A percentile compares a stretch with the other conserved stretches of the same genome.
Conservation (phyloP, 1,140 invertebrate genomes). For the Panagrolaimus sp. region DNA sequence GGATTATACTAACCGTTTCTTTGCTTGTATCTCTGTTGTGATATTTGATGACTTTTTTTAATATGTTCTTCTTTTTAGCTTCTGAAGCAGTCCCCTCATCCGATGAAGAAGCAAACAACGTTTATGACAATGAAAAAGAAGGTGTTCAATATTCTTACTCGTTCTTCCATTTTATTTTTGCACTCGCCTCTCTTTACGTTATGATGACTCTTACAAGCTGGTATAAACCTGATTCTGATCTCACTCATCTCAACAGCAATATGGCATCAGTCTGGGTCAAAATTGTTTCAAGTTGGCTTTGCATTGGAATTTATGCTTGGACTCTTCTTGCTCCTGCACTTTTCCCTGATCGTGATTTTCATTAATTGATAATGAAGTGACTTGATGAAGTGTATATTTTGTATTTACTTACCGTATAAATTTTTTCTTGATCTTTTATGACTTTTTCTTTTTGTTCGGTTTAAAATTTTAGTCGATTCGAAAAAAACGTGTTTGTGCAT, state of each 20-base stretch:
- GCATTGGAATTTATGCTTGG: conserved; percentile 83
- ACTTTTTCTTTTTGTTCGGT: not conserved
- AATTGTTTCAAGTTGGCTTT: conserved; percentile 91
- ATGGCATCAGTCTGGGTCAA: conserved; percentile 96
- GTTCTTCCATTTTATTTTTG: conserved; percentile 95
- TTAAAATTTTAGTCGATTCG: not conserved
- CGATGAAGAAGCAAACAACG: conserved; percentile 62
- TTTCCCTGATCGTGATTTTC: conserved; percentile 80
- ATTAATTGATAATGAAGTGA: not conserved
- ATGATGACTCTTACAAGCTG: conserved; percentile 99
- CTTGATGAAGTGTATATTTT: not conserved
- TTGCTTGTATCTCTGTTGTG: conserved; percentile 2
- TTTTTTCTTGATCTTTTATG: not conserved
- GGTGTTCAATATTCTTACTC: conserved; percentile 91
- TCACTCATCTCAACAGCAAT: conserved; percentile 71
- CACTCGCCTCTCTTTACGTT: conserved; percentile 88
- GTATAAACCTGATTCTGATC: conserved; percentile 67
- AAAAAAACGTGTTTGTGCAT: not conserved
- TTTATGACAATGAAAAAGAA: conserved; percentile 91
- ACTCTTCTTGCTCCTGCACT: conserved; percentile 83
- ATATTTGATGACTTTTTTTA: not conserved
- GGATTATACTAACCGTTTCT: not conserved
- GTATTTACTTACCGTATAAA: not conserved
- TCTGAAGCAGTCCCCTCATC: conserved; percentile 40
- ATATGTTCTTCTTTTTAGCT: conserved; percentile 18